phyloP scores from a whole-genome alignment of 2,888 invertebrate genomes.

The Dasypolia templi region DNA sequence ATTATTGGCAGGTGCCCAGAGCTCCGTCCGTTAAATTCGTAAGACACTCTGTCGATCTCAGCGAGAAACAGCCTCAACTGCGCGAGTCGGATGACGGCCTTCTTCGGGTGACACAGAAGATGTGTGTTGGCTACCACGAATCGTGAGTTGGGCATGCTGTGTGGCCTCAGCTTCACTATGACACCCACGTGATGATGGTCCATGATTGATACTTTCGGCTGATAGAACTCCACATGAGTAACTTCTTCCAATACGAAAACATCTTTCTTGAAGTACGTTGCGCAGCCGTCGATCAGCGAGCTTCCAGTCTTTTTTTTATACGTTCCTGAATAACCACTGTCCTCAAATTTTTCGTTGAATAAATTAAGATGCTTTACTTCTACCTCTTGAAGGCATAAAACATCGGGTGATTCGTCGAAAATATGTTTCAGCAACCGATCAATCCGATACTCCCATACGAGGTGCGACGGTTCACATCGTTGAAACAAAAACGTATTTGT shows the following conservation, averaged over 20 bases:
- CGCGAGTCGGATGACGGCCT: background rate
- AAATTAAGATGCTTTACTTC: conserved; percentile 4
- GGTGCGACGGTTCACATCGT: background rate
- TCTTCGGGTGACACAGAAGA: conserved; percentile 7
- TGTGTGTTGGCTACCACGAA: conserved; percentile 38
- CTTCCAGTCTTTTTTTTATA: conserved; percentile 32
- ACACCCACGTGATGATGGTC: conserved; percentile 32
- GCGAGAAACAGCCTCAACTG: conserved; percentile 37
- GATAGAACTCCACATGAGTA: conserved; percentile 34
- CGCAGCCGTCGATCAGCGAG: conserved; percentile 22
- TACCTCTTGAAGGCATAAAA: conserved; percentile 36
- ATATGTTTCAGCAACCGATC: conserved; percentile 19
- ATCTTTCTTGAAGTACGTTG: conserved; percentile 16
- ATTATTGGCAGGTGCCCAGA: conserved; percentile 31
- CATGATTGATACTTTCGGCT: conserved; percentile 16
- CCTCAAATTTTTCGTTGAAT: conserved; percentile 18
- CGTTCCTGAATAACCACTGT: conserved; percentile 10
- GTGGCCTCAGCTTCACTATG: conserved; percentile 22
- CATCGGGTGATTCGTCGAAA: conserved; percentile 23
- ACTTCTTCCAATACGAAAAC: conserved; percentile 20
- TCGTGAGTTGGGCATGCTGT: background rate
- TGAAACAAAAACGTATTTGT: background rate
- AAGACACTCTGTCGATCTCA: conserved; percentile 37
- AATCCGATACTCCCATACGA: conserved; percentile 9
- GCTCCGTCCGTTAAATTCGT: background rate